Percentiles rank a stretch among this genome's conserved stretches.
These are phyloP conservation scores for Mythimna loreyi DNA, from an alignment of 2,888 invertebrate species.

Conservation along the genomic window DNA sequence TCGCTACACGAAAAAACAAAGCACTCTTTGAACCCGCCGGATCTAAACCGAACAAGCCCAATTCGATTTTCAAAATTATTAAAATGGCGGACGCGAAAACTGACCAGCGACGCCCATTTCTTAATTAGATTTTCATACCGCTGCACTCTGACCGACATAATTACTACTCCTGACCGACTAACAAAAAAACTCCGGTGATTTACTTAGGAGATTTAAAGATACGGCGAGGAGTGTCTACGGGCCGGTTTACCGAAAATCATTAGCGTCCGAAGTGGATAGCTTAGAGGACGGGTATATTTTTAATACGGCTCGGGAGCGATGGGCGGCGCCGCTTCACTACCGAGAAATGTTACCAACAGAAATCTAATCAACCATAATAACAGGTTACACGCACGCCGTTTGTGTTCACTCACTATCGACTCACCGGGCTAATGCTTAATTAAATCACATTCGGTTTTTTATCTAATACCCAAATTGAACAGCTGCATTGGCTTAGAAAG, in stretches of 20 bases:
- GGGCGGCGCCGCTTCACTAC: constrained; percentile 89
- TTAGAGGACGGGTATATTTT: constrained; percentile 88
- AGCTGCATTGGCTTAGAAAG: constrained; percentile 77
- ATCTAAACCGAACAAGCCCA: constrained; percentile 64
- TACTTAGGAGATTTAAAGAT: constrained; percentile 89
- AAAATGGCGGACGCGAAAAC: constrained; percentile 82
- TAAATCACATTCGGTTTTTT: constrained; percentile 88
- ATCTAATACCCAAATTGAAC: constrained; percentile 77
- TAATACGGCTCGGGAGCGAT: constrained; percentile 89
- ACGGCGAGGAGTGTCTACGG: constrained; percentile 85
- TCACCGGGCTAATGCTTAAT: constrained; percentile 88
- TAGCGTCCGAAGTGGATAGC: constrained; percentile 87
- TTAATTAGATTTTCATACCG: constrained; percentile 89
- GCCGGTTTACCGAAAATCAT: constrained; percentile 91
- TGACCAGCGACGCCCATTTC: constrained; percentile 83
- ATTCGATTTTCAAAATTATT: constrained; percentile 75
- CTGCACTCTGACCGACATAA: constrained; percentile 91
- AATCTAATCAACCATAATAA: constrained; percentile 91
- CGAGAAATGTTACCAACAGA: constrained; percentile 91
- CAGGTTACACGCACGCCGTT: constrained; percentile 89
- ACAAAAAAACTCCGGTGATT: constrained; percentile 87
- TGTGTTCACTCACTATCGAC: constrained; percentile 88
- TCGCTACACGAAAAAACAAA: constrained; percentile 70
- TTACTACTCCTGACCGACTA: constrained; percentile 88
- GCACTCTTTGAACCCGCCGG: constrained; percentile 48